Evolutionary conservation across 1,140 invertebrate genomes (phyloP).

Genomic region (Archivesica marissinica): DNA sequence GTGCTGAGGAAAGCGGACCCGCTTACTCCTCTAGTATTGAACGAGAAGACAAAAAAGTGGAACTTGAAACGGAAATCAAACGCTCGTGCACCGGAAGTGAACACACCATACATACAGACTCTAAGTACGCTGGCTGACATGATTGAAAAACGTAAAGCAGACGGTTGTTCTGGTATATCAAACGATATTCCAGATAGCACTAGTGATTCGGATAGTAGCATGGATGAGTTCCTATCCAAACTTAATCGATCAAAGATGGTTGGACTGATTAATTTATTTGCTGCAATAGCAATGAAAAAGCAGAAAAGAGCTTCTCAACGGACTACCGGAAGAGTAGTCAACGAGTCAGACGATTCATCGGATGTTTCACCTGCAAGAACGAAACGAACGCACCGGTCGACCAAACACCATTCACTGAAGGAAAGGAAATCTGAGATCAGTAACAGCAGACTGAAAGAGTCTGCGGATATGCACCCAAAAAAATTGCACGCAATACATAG

Average conservation of each 20-base stretch:
- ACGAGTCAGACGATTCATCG: slow-evolving; percentile 8
- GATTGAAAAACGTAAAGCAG: neutral
- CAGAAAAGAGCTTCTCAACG: neutral
- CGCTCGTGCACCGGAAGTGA: neutral
- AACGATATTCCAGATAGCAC: neutral
- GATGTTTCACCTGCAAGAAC: neutral
- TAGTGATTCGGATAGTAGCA: slow-evolving; percentile 42
- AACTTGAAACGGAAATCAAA: neutral
- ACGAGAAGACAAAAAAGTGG: slow-evolving; percentile 4
- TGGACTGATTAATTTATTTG: slow-evolving; percentile 40
- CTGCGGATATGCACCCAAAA: slow-evolving; percentile 44
- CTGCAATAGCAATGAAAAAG: slow-evolving; percentile 32
- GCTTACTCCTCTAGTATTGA: neutral
- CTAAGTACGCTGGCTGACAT: slow-evolving; percentile 17
- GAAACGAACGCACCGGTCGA: neutral
- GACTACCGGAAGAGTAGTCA: neutral
- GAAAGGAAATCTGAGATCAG: neutral
- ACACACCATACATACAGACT: neutral
- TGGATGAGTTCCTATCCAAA: slow-evolving; percentile 47
- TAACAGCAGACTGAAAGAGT: neutral
- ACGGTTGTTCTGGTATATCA: neutral
- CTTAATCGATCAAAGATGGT: slow-evolving; percentile 46
- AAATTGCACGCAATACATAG: slow-evolving; percentile 42
- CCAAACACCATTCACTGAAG: neutral
- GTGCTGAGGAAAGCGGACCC: slow-evolving; percentile 35